Evolutionary conservation across 2,113 vertebrate genomes (phyloP), one percentile per base, ranked within the genome.

Genomic region (Cynoglossus semilaevis): DNA sequence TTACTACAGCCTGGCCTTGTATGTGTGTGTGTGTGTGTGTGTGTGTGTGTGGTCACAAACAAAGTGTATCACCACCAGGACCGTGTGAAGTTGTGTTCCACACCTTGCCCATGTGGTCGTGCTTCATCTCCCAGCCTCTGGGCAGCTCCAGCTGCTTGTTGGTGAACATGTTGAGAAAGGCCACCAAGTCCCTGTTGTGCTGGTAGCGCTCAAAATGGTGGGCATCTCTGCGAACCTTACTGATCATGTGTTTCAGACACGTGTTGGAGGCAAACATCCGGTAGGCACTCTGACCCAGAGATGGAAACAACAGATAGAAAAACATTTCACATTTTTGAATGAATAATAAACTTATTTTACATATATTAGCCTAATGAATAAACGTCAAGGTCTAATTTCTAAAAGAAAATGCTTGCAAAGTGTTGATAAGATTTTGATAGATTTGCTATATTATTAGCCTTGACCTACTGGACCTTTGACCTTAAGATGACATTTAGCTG

Each of bases 181-280:
- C 91, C 82, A 98, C 96, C 67, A 97, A 86, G 62, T 97, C 95
- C 1, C 95, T 88, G 67, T 98, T 98, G 79, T 98, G 96, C 90
- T 96, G 96, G 90, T 98, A 97, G 80, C 96, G 94, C 72, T 97
- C 96, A 19, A 94, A 97, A 82, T 96, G 94, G 85, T 96, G 96
- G 42, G 93, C 90, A 71, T 98, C 96, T 67, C 96, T 90, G 4
- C 96, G 93, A 81, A 98, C 95, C 91, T 96, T 98, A 90, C 94
- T 97, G 92, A 97, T 95, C 96, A 98, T 98, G 89, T 98, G 96
- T 91, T 98, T 98, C 90, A 98, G 86, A 93, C 96, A 98, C 37
- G 95, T 95, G 85, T 97, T 98, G 61, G 94, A 94, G 91, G 94
- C 95, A 92, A 97, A 98, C 96, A 96, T 92, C 84, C 93, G 94